Percentiles rank a stretch among this genome's conserved stretches.
These are phyloP conservation scores for Dryomyza anilis DNA, from an alignment of 2,888 invertebrate genomes.

Conservation along the genomic window DNA sequence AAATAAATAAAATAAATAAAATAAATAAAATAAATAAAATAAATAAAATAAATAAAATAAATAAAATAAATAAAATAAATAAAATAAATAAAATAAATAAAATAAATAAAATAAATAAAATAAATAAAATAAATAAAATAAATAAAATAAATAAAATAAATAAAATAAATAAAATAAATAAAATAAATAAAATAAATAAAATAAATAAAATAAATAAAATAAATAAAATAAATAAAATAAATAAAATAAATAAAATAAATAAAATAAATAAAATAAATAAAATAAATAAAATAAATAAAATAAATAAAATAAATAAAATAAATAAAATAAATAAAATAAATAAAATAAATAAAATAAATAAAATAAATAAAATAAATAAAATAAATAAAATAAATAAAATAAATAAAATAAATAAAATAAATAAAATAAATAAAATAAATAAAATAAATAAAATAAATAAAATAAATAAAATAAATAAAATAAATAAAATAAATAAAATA, in stretches of 20 bases:
- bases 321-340: no score
- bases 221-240: slow-evolving; percentile 19
- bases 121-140: background rate
- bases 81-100: background rate
- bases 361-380: no score
- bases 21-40: background rate
- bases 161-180: slow-evolving; percentile 11
- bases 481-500: no score
- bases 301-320: background rate
- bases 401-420: no score
- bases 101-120: slow-evolving; percentile 8
- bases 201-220: slow-evolving; percentile 9
- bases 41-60: slow-evolving; percentile 8
- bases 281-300: background rate
- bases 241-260: background rate
- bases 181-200: slow-evolving; percentile 16
- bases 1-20: slow-evolving; percentile 5
- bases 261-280: background rate
- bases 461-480: no score
- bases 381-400: no score
- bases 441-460: no score
- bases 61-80: background rate
- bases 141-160: slow-evolving; percentile 36
- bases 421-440: no score
- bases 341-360: no score